Base-by-base conservation (phyloP, 64 coral and sea anemone genomes). In the Acropora tenuis region DNA sequence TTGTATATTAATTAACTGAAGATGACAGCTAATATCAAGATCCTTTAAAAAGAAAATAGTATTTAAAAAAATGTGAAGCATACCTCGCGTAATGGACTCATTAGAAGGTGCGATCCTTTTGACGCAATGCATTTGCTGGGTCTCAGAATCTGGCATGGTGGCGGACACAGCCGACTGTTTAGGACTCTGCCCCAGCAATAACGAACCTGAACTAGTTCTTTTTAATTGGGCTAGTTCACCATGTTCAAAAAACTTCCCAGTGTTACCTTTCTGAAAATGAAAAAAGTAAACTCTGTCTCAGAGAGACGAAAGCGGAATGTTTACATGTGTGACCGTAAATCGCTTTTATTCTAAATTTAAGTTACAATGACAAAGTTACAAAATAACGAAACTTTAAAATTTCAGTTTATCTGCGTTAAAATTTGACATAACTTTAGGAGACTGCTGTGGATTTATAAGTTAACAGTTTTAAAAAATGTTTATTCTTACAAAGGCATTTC, bases 161-260 rank as follows among this genome's bases (percentile, higher is more conserved):
- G 68, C 13, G 3, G 1, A 48, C 48, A 30, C 30, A 30, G 30
- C 30, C 30, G 41, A 46, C 5, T 55, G 16, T 2, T 1, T 59
- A 47, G 74, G 1, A 15, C 59, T 82, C 50, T 12, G 49, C 16
- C 46, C 86, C 69, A 6, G 19, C 1, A 75, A 18, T 8, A 17
- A 75, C 6, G 44, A 17, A 4, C 49, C 47, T 63, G 12, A 77
- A 18, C n/a, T 41, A 2, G 73, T 74, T 40, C 86, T 58, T 47
- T 77, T 88, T 43, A 58, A 1, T 69, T 73, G 50, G 12, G 69
- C 17, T 11, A 18, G 42, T 46, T 88, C 86, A 10, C n/a, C 48
- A n/a, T 72, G 73, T 43, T 88, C 73, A 47, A 88, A 73, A 88
- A 57, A 77, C 48, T 43, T 88, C 55, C 59, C 86, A 41, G 41